Evolutionary conservation across 2,888 invertebrate genomes (phyloP).

Genomic region (Anorthoa munda): DNA sequence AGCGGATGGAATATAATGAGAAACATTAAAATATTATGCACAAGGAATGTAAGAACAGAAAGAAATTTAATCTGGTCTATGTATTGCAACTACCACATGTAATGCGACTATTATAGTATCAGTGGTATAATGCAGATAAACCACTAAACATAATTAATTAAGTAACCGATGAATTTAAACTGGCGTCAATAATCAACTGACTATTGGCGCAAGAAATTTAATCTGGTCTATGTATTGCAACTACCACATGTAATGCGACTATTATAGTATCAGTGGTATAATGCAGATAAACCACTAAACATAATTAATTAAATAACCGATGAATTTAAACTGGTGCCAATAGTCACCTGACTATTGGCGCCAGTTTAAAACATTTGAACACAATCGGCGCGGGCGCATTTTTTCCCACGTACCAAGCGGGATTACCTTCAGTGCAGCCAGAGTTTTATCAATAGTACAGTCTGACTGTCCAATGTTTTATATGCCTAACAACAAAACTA

Average conservation of each 20-base stretch:
- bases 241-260: constrained; percentile 1
- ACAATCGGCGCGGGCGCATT: not conserved
- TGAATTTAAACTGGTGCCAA: no score
- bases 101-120: constrained; percentile 14
- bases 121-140: constrained; percentile 46
- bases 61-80: constrained; percentile 14
- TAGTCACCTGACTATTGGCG: no score
- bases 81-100: constrained; percentile 11
- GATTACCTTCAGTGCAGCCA: not conserved
- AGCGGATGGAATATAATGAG: constrained; percentile 25
- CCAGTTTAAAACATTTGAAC: not conserved
- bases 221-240: no score
- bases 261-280: constrained; percentile 14
- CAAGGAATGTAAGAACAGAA: constrained; percentile 14
- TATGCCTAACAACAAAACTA: constrained; percentile 40
- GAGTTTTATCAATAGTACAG: not conserved
- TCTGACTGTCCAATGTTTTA: constrained; percentile 34
- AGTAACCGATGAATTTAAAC: no score
- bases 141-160: constrained; percentile 13
- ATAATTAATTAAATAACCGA: not conserved
- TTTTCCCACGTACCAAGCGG: not conserved
- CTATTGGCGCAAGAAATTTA: no score
- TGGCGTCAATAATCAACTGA: no score
- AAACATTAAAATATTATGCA: constrained; percentile 28
- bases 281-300: constrained; percentile 50